Evolutionary conservation across 2,888 invertebrate species (phyloP), one percentile per base, ranked within the genome.

Genomic region (Nipponacmea schrenckii): DNA sequence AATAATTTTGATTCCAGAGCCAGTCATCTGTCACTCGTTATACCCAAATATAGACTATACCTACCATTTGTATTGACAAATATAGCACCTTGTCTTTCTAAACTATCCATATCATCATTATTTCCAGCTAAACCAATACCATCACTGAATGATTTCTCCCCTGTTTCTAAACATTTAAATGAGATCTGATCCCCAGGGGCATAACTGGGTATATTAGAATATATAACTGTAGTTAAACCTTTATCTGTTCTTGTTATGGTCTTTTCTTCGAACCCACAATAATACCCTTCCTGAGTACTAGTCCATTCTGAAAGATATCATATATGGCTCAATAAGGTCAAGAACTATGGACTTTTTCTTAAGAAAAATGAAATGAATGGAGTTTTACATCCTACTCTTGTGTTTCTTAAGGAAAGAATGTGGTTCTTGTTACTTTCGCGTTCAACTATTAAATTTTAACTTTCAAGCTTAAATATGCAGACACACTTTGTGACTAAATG

Each of bases 111-210:
- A 62, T 83, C 79, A 12, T 82, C 79, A 66, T 81, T 81, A 17
- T 79, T 75, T 20, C 84, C 74, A 26, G 83, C 73, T 27, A 88
- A 77, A 27, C 85, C 87, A 12, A 88, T 72, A 5, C 88, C 88
- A 77, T 88, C 87, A 12, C 83, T 79, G 17, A 82, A 81, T 10
- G 82, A 81, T 20, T 80, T 81, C 64, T 83, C 83, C 14, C 86
- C 86, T 50, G 81, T 77, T 67, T 81, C 83, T 67, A 87, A 63
- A 83, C 92, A 90, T 72, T 90, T 90, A 83, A 92, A 91, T 79
- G 91, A 91, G 70, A 92, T 88, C 8, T 90, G 90, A 79, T 91
- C 90, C 67, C 91, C 91, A 17, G 90, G 87, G 56, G 86, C 85
- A 79, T 91, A 90, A 78, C 91, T 90, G 4, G 89, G 85, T 26